Evolutionary conservation across 2,888 invertebrate genomes (phyloP).

Genomic region (Melikaiella ostensackeni): DNA sequence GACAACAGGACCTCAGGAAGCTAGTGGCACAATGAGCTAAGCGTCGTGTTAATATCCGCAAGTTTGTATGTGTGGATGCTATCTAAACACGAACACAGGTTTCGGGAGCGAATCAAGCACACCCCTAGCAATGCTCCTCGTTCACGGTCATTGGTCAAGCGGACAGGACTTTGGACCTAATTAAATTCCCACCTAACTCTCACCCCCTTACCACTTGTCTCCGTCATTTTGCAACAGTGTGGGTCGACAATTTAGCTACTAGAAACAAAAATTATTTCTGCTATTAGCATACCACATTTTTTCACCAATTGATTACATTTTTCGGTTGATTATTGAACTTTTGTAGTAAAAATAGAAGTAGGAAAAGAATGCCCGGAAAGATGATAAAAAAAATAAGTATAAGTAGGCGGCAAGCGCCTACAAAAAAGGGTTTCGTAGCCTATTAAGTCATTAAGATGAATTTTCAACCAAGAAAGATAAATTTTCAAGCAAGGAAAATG

Average conservation of each 20-base stretch:
- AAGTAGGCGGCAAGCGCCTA: too few relatives aligned
- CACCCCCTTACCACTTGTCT: conserved; percentile 50
- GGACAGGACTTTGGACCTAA: conserved; percentile 67
- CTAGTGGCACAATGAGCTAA: conserved; percentile 13
- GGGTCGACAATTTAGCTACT: background rate
- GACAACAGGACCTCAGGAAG: conserved; percentile 19
- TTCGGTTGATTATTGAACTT: too few relatives aligned
- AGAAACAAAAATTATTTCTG: background rate
- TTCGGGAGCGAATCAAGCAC: conserved; percentile 59
- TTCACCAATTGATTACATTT: too few relatives aligned
- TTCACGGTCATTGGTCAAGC: conserved; percentile 67
- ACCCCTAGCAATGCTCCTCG: conserved; percentile 59
- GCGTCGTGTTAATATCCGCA: background rate
- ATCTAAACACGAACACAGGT: conserved; percentile 42
- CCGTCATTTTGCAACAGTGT: conserved; percentile 14
- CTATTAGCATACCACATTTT: background rate
- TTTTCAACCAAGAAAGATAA: too few relatives aligned
- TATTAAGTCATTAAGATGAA: too few relatives aligned
- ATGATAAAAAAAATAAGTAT: too few relatives aligned
- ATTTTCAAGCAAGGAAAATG: too few relatives aligned
- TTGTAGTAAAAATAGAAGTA: too few relatives aligned
- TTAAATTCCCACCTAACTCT: conserved; percentile 65
- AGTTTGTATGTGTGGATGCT: background rate
- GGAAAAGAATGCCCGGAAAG: too few relatives aligned
- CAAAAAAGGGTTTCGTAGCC: too few relatives aligned